phyloP scores from a whole-genome alignment of 2,888 invertebrate genomes.

The Ischnus inquisitorius region DNA sequence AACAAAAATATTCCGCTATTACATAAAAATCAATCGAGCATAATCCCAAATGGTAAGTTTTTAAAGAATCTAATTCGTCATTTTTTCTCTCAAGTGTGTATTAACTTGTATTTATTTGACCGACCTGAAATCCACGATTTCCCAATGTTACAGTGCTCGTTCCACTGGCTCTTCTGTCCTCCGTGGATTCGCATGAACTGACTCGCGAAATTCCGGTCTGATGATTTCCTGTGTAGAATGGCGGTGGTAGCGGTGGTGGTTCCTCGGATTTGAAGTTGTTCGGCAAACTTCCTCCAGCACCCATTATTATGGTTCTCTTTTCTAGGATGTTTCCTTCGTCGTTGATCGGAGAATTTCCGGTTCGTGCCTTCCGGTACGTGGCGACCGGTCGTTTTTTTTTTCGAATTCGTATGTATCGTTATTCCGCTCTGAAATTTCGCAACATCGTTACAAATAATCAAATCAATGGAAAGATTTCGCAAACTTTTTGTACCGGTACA shows the following conservation, averaged over 20 bases:
- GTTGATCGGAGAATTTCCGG: constrained; percentile 28
- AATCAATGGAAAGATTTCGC: constrained; percentile 27
- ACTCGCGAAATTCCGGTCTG: constrained; percentile 66
- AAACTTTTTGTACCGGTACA: background rate
- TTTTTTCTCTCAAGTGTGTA: background rate
- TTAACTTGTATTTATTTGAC: constrained; percentile 29
- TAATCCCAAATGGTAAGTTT: too few species aligned
- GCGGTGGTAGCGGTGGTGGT: constrained; percentile 75
- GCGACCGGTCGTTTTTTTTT: constrained; percentile 51
- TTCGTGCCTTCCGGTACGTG: constrained; percentile 44
- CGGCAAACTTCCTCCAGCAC: constrained; percentile 77
- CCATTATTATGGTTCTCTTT: constrained; percentile 74
- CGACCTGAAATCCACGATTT: constrained; percentile 58
- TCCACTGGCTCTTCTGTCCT: constrained; percentile 63
- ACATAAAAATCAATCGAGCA: too few species aligned
- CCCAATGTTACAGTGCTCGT: constrained; percentile 55
- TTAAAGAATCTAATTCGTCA: too few species aligned
- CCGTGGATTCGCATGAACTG: constrained; percentile 67
- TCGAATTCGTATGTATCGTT: constrained; percentile 56
- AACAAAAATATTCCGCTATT: background rate
- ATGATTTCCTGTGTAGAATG: constrained; percentile 72
- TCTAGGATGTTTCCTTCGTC: constrained; percentile 12
- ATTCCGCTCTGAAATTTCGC: constrained; percentile 34
- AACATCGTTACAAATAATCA: background rate
- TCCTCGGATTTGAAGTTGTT: constrained; percentile 70